phyloP scores from a whole-genome alignment of 2,797 vertebrate species.

The Leptatherina wallacei region DNA sequence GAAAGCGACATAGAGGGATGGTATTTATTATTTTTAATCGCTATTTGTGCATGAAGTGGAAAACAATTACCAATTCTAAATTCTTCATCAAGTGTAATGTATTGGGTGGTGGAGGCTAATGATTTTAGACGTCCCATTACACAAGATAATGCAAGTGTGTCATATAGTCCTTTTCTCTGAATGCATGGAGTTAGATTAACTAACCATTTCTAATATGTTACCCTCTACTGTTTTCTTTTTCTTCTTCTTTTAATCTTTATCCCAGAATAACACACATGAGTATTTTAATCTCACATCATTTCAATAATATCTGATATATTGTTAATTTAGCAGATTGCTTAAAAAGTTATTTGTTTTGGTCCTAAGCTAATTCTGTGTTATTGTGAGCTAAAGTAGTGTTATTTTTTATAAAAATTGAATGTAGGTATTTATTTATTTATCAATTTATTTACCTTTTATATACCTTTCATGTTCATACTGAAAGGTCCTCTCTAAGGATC shows the following conservation, averaged over 20 bases:
- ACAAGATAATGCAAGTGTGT: constrained; percentile 71
- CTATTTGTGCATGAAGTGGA: constrained; percentile 73
- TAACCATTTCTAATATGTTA: constrained; percentile 21
- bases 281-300: constrained; percentile 46
- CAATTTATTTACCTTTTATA: constrained; percentile 33
- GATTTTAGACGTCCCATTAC: constrained; percentile 75
- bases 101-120: constrained; percentile 71
- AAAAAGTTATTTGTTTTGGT: constrained; percentile 53
- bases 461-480: background rate
- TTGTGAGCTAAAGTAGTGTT: constrained; percentile 10
- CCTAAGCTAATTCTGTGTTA: constrained; percentile 51
- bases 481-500: constrained; percentile 20
- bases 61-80: constrained; percentile 75
- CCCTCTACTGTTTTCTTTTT: background rate
- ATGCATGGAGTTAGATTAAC: constrained; percentile 47
- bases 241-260: constrained; percentile 5
- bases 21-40: constrained; percentile 77
- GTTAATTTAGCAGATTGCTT: constrained; percentile 59
- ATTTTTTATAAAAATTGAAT: constrained; percentile 30
- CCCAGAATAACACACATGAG: constrained; percentile 30
- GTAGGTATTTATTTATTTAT: background rate
- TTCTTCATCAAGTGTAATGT: constrained; percentile 77
- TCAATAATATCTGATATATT: constrained; percentile 47
- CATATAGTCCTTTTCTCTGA: constrained; percentile 38
- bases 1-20: constrained; percentile 69